Base-by-base conservation (phyloP, 1,140 invertebrate genomes). In the Pogonomyrmex californicus region DNA sequence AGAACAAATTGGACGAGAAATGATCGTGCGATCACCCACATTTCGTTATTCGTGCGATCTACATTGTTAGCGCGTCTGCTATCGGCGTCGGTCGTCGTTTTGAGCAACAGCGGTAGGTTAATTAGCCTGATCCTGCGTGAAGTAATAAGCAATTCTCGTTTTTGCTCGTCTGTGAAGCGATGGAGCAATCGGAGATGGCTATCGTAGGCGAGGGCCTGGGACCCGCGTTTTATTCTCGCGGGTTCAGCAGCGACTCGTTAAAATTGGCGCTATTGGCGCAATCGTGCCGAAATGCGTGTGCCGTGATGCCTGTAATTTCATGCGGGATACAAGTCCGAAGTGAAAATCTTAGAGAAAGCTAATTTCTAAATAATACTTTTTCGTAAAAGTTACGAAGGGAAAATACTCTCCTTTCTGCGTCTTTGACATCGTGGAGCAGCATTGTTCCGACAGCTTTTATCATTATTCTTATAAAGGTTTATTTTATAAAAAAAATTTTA, bases 71-170 rank as follows among this genome's bases (percentile, higher is more conserved):
- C 30, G 10, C 4, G 56, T 33, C 17, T 65, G 41, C 62, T 66
- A 51, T 68, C 36, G 44, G 47, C 33, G 2, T 38, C 77, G n/a
- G 41, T 23, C 49, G 49, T 10, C 49, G 23, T 58, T 83, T 83
- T 75, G 10, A 9, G 68, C 68, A 75, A 58, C 0, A 12, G 10
- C 41, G 12, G 10, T 49, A 30, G 65, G 56, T 47, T 83, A 83
- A 83, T 83, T 83, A 75, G 33, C 79, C 41, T 23, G 10, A 68
- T 68, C 68, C 56, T 38, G 44, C 79, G 79, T 44, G 54, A 75
- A 73, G 73, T 44, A 58, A 73, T 71, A 70, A 81, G 14, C 17
- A 58, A 54, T 23, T 14, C 41, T 73, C 51, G 38, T 82, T 73
- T 17, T 82, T 82, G 70, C 23, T 47, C 66, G 79, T 60, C 51